Percentiles rank a stretch among this genome's conserved stretches.
Conservation (phyloP, 2,888 invertebrate genomes). For the Aleiodes leptofemur region DNA sequence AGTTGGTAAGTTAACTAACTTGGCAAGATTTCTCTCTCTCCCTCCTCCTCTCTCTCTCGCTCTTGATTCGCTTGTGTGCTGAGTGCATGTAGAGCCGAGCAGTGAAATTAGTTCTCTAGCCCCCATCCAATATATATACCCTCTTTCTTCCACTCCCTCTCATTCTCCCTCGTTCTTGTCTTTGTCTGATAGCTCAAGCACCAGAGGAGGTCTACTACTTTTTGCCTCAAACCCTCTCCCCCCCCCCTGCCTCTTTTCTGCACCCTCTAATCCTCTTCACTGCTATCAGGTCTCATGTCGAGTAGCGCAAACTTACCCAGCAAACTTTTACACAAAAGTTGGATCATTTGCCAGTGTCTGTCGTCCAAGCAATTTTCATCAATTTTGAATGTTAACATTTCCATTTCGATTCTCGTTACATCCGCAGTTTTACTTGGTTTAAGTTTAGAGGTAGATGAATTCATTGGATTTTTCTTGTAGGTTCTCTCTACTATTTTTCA, state of each 20-base stretch:
- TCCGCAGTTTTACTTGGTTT: not conserved
- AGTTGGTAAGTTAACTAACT: constrained; percentile 33
- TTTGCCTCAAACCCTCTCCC: not conserved
- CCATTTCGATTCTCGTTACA: constrained; percentile 19
- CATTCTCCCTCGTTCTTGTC: constrained; percentile 1
- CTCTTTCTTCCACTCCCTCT: not conserved
- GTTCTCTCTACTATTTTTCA: too few relatives aligned
- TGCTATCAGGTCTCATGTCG: constrained; percentile 31
- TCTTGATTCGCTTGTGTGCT: not conserved
- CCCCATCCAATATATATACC: not conserved
- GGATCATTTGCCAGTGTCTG: constrained; percentile 38
- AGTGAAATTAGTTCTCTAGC: constrained; percentile 27
- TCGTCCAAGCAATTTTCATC: constrained; percentile 40
- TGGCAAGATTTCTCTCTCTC: constrained; percentile 19
- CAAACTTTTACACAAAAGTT: constrained; percentile 37
- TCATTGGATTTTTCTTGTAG: too few relatives aligned
- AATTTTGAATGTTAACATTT: constrained; percentile 36
- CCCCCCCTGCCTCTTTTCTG: not conserved
- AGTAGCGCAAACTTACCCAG: constrained; percentile 26
- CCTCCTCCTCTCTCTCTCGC: not conserved
- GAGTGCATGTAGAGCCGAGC: constrained; percentile 30
- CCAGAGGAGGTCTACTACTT: not conserved
- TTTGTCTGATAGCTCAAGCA: constrained; percentile 18
- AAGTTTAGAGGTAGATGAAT: too few relatives aligned
- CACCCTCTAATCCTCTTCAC: constrained; percentile 30